These are phyloP conservation scores for Megaceryle maxima DNA, from an alignment of 2,113 vertebrate genomes.

Conservation along the genomic window DNA sequence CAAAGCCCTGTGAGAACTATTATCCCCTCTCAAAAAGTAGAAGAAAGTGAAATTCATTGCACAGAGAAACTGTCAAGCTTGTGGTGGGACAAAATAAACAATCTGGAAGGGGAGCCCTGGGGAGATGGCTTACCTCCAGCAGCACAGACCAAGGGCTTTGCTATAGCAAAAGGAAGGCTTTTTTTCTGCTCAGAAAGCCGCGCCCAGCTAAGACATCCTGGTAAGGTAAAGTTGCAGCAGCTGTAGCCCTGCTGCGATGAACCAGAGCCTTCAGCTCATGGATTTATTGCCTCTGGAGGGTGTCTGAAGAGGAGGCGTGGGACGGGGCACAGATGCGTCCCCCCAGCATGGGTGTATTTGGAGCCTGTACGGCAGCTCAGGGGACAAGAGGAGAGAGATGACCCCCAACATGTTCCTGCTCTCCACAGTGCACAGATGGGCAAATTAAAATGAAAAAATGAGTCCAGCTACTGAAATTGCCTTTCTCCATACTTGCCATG, in stretches of 20 bases:
- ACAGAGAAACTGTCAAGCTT: background rate
- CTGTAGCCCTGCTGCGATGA: background rate
- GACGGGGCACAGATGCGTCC: background rate
- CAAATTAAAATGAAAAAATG: background rate
- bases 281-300: background rate
- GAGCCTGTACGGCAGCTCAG: background rate
- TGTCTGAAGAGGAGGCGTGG: background rate
- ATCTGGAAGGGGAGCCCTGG: background rate
- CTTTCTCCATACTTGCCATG: background rate
- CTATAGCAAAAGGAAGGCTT: background rate
- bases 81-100: background rate
- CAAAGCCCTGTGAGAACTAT: background rate
- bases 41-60: background rate
- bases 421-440: background rate
- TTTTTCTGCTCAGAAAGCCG: background rate
- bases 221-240: accelerated
- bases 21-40: background rate
- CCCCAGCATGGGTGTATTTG: accelerated
- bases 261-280: background rate
- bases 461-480: background rate
- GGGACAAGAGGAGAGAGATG: background rate
- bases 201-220: background rate
- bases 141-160: background rate
- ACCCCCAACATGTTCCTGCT: background rate
- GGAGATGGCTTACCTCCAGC: background rate